Evolutionary conservation across 2,888 invertebrate genomes (phyloP), one percentile per base, ranked within the genome.

Genomic region (Drosophila leonis): DNA sequence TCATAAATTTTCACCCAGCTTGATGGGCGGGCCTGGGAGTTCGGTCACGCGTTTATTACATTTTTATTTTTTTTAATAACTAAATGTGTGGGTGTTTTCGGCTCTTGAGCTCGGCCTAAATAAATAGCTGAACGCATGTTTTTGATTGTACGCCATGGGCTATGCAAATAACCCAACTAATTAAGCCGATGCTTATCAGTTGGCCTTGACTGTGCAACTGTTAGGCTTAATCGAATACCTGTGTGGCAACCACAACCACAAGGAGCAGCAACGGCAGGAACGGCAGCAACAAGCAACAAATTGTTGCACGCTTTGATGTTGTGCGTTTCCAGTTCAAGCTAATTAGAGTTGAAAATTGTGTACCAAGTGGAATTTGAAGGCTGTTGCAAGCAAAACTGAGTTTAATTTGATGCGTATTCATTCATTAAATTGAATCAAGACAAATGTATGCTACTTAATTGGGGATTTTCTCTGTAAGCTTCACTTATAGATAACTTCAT

Each of bases 111-210:
- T 29, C 55, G 56, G 63, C 83, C 88, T 80, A 78, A 87, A 78
- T 82, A 84, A 87, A 87, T 82, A 83, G 72, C 64, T 72, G 72
- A 68, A 84, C 80, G 76, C 73, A 78, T 83, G 83, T 74, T 85
- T 74, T 51, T 68, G 83, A 82, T 73, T 82, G 72, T 69, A 65
- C 37, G 49, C 65, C 41, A 42, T 39, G 72, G 74, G 69, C 68
- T 74, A 80, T 76, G 85, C 76, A 84, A 84, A 84, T 82, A 85
- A 72, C 2, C 61, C 81, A 73, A 77, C 85, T 85, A 84, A 84
- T 84, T 88, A 88, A 80, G 69, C 68, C 69, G 83, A 83, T 85
- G 81, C 62, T 74, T 82, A 83, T 87, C 84, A 82, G 78, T 66
- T 71, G 33, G 44, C 51, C 67, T 59, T 33, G 29, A 59, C 39